These are phyloP conservation scores for Ptychoptera albimana DNA, from an alignment of 2,888 invertebrate genomes.

Conservation along the genomic window DNA sequence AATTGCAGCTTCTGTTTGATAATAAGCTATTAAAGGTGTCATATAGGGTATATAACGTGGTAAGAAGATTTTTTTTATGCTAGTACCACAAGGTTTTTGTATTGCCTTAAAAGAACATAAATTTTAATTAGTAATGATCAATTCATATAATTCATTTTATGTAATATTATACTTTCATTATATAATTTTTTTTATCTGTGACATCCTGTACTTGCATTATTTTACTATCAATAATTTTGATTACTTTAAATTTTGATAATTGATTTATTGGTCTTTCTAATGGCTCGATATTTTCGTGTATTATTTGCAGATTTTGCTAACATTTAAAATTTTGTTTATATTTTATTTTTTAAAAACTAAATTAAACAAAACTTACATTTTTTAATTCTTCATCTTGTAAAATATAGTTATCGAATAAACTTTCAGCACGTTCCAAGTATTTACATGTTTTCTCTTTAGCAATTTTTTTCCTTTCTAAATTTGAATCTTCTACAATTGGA, in stretches of 20 bases:
- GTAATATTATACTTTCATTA: constrained; percentile 28
- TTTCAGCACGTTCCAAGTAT: constrained; percentile 26
- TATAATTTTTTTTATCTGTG: constrained; percentile 22
- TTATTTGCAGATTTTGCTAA: constrained; percentile 18
- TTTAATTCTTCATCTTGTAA: constrained; percentile 8
- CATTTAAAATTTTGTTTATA: too few relatives aligned
- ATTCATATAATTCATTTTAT: neutral
- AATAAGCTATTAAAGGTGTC: constrained; percentile 25
- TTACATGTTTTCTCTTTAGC: constrained; percentile 29
- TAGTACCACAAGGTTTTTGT: constrained; percentile 3
- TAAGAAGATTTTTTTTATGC: constrained; percentile 21
- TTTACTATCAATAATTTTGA: constrained; percentile 19
- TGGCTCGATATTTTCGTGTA: constrained; percentile 17
- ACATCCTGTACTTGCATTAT: constrained; percentile 30
- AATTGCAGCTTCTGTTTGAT: constrained; percentile 28
- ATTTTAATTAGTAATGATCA: neutral
- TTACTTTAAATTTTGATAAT: constrained; percentile 27
- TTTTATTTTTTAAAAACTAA: too few relatives aligned
- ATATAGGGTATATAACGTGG: constrained; percentile 29
- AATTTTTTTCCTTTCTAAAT: constrained; percentile 25
- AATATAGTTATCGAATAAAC: constrained; percentile 24
- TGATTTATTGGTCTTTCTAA: constrained; percentile 29
- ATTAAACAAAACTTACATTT: too few relatives aligned
- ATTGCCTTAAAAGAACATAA: neutral
- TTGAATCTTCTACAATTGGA: constrained; percentile 18